phyloP scores from a whole-genome alignment of 2,888 invertebrate species.

The Melangyna quadrimaculata region DNA sequence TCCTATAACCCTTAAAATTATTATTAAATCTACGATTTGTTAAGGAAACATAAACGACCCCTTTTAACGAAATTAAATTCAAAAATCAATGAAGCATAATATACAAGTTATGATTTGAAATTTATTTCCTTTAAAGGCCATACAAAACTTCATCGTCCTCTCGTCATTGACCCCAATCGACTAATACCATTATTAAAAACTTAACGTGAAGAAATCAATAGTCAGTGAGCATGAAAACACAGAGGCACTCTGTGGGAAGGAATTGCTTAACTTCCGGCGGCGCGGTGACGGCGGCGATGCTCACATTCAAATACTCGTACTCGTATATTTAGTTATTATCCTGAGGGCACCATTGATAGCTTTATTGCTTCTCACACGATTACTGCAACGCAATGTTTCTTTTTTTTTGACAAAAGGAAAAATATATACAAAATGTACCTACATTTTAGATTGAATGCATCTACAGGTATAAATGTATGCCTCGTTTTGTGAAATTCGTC shows the following conservation, averaged over 20 bases:
- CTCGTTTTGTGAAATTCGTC: slow-evolving; percentile 35
- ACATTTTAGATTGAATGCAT: slow-evolving; percentile 8
- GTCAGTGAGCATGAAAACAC: slow-evolving; percentile 65
- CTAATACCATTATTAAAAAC: background rate
- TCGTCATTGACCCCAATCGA: slow-evolving; percentile 8
- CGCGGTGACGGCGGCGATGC: too few relatives aligned
- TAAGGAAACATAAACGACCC: background rate
- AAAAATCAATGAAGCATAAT: slow-evolving; percentile 21
- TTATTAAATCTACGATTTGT: background rate
- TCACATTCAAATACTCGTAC: background rate
- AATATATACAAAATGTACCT: too few relatives aligned
- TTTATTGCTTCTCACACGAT: slow-evolving; percentile 42
- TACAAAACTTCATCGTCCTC: background rate
- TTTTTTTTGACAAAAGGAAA: background rate
- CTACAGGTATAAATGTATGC: slow-evolving; percentile 41
- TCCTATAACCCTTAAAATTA: background rate
- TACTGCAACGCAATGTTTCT: slow-evolving; percentile 30
- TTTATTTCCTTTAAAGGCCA: background rate
- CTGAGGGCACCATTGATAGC: slow-evolving; percentile 31
- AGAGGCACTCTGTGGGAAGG: background rate
- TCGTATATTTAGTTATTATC: slow-evolving; percentile 28
- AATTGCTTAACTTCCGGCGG: slow-evolving; percentile 43
- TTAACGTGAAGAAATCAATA: slow-evolving; percentile 57
- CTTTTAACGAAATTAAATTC: background rate
- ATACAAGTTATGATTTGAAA: slow-evolving; percentile 28